Evolutionary conservation across 2,888 invertebrate species (phyloP).

Genomic region (Lathronympha strigana): DNA sequence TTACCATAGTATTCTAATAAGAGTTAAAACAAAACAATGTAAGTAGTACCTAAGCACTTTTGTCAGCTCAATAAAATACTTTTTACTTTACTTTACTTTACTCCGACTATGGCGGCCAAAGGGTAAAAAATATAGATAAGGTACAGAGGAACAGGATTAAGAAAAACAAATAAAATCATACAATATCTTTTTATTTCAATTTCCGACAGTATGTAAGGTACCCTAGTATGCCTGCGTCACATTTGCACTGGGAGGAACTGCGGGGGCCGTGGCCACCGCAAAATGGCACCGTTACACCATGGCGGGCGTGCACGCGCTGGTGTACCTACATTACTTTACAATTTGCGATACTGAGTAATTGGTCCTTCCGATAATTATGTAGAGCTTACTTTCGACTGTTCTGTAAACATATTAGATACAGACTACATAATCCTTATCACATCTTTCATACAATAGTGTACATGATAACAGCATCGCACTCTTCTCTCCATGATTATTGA

Average conservation of each 20-base stretch:
- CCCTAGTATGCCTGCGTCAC: slow-evolving; percentile 58
- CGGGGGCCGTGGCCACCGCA: slow-evolving; percentile 13
- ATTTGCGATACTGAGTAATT: slow-evolving; percentile 19
- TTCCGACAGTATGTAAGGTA: slow-evolving; percentile 64
- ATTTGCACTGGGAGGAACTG: slow-evolving; percentile 53
- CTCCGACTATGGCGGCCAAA: too few relatives aligned
- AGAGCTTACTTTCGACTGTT: too few relatives aligned
- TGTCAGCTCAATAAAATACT: too few relatives aligned
- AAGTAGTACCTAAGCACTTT: too few relatives aligned
- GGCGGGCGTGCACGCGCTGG: slow-evolving; percentile 45
- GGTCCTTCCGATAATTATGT: too few relatives aligned
- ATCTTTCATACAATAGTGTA: background rate
- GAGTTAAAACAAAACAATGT: too few relatives aligned
- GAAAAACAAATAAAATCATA: slow-evolving; percentile 39
- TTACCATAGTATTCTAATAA: too few relatives aligned
- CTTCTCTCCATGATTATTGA: background rate
- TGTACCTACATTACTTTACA: slow-evolving; percentile 37
- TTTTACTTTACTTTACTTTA: too few relatives aligned
- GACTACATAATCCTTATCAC: slow-evolving; percentile 1
- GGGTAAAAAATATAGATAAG: too few relatives aligned
- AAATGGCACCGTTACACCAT: slow-evolving; percentile 54
- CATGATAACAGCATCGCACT: too few relatives aligned
- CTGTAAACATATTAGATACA: background rate
- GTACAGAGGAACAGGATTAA: background rate
- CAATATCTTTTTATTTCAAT: slow-evolving; percentile 66